These are phyloP conservation scores for Streptopelia turtur DNA, from an alignment of 2,797 vertebrate genomes.

Conservation along the genomic window DNA sequence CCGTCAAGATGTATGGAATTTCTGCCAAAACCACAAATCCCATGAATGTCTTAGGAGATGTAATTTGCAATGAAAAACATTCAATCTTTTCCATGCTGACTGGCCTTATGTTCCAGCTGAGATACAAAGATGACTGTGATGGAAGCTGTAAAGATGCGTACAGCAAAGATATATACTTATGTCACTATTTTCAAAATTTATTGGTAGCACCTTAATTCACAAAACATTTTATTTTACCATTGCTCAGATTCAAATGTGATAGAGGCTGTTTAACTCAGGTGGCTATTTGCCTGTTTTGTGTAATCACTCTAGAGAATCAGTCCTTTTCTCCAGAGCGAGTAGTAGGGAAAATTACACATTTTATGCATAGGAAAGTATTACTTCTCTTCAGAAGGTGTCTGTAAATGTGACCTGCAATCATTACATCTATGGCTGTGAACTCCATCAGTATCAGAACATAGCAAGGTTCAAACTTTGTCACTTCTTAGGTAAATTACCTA, in stretches of 20 bases:
- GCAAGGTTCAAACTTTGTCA: background rate
- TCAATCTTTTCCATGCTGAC: background rate
- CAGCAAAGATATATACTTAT: background rate
- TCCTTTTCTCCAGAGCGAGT: background rate
- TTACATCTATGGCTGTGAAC: background rate
- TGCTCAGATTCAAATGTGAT: background rate
- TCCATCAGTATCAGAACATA: background rate
- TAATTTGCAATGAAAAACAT: background rate
- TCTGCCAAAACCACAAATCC: background rate
- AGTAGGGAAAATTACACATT: background rate
- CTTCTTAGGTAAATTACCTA: background rate
- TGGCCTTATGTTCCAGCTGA: conserved; percentile 13
- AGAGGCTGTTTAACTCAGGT: background rate
- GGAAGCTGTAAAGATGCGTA: conserved; percentile 28
- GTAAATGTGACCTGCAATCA: background rate
- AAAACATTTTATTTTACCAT: background rate
- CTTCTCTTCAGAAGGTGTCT: background rate
- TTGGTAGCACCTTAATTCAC: background rate
- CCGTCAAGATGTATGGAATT: background rate
- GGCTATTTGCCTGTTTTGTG: background rate
- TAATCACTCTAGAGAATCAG: background rate
- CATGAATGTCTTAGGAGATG: background rate
- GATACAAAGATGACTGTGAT: conserved; percentile 30
- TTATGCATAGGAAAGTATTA: background rate
- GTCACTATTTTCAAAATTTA: background rate